Percentiles rank a stretch among this genome's conserved stretches.
These are phyloP conservation scores for Motacilla alba DNA, from an alignment of 2,113 vertebrate genomes.

Conservation along the genomic window DNA sequence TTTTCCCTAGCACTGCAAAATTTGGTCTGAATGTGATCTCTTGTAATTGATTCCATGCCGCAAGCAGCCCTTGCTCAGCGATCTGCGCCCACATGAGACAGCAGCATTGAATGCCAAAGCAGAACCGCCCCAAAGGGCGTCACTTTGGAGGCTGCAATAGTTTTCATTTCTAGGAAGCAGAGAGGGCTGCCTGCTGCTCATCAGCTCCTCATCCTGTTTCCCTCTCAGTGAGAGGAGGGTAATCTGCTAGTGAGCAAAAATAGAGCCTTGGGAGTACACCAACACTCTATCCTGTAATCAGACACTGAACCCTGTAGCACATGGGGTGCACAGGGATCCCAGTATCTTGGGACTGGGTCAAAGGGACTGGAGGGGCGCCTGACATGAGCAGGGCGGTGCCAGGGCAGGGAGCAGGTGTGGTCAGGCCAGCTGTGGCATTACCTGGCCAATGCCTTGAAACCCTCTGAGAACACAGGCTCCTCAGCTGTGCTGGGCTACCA, in stretches of 20 bases:
- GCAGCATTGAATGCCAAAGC: background rate
- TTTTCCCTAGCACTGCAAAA: background rate
- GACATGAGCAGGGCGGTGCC: background rate
- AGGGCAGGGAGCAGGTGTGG: background rate
- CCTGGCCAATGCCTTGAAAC: background rate
- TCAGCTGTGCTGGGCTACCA: background rate
- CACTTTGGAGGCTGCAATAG: background rate
- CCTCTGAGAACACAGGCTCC: background rate
- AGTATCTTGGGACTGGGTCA: background rate
- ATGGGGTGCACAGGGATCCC: background rate
- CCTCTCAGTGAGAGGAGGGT: background rate
- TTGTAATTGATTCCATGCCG: background rate
- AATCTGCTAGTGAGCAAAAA: background rate
- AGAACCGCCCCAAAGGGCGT: background rate
- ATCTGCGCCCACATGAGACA: slow-evolving; percentile 23
- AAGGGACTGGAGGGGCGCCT: background rate
- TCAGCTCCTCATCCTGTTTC: background rate
- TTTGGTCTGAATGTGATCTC: background rate
- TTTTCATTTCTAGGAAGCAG: background rate
- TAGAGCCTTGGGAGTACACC: background rate
- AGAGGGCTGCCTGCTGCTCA: background rate
- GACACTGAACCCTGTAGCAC: background rate
- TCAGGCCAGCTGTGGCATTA: background rate
- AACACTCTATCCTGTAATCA: background rate
- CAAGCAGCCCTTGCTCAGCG: background rate